Evolutionary conservation across 2,113 vertebrate genomes (phyloP).

Genomic region (Oxygymnocypris stewartii): DNA sequence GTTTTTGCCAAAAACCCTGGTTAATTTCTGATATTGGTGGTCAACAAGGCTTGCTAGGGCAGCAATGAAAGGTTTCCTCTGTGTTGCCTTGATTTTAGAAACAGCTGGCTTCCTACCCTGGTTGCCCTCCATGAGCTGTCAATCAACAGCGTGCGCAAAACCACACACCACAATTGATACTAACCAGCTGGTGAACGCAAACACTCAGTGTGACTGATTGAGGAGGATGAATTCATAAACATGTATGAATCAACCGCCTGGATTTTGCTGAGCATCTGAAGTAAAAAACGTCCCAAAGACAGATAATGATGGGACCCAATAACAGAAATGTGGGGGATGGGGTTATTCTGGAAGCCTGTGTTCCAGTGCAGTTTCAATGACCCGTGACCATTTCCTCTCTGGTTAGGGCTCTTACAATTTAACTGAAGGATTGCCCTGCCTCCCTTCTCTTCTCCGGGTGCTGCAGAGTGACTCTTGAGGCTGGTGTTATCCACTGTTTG

Average conservation of each 20-base stretch:
- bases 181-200: slow-evolving; percentile 20
- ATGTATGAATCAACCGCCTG: slow-evolving; percentile 23
- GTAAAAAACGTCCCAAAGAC: not conserved
- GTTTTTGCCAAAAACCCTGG: not conserved
- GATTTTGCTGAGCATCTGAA: not conserved
- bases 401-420: not conserved
- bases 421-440: slow-evolving; percentile 18
- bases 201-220: slow-evolving; percentile 29
- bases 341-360: slow-evolving; percentile 16
- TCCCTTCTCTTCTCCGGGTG: not conserved
- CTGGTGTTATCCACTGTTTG: slow-evolving; percentile 48
- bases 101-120: slow-evolving; percentile 27
- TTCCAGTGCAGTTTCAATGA: slow-evolving; percentile 32
- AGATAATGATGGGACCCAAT: not conserved
- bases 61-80: slow-evolving; percentile 47
- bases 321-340: slow-evolving; percentile 22
- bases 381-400: slow-evolving; percentile 33
- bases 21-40: not conserved
- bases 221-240: slow-evolving; percentile 28
- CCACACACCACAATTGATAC: slow-evolving; percentile 12
- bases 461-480: slow-evolving; percentile 35
- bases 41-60: not conserved
- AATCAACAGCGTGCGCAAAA: slow-evolving; percentile 11
- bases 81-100: slow-evolving; percentile 17
- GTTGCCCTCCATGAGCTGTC: slow-evolving; percentile 44